Conservation (phyloP, 1,140 invertebrate genomes). For the Thaumetopoea pityocampa region DNA sequence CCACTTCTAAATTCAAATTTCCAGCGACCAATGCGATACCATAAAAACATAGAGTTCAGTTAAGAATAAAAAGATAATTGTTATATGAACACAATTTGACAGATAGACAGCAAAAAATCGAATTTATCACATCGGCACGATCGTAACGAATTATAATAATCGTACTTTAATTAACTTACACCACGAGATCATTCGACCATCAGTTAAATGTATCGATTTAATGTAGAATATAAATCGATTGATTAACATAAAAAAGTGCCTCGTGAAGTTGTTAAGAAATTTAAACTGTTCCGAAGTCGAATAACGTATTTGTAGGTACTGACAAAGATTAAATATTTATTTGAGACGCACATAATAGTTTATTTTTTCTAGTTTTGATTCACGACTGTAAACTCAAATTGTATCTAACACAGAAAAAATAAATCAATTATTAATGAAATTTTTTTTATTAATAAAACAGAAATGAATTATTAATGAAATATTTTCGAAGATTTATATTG, state of each 20-base stretch:
- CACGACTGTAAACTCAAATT: no score
- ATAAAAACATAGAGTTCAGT: no score
- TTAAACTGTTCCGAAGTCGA: slow-evolving; percentile 7
- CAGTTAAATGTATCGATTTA: slow-evolving; percentile 36
- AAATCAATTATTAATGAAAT: no score
- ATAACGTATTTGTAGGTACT: slow-evolving; percentile 6
- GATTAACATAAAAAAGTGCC: slow-evolving; percentile 30
- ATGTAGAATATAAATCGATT: slow-evolving; percentile 41
- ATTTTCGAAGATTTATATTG: no score
- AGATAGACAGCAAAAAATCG: slow-evolving; percentile 3
- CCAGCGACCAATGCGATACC: no score
- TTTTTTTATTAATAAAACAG: no score
- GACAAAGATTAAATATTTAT: slow-evolving; percentile 17
- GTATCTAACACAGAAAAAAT: no score
- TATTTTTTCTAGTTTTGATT: no score
- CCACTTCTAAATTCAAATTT: no score
- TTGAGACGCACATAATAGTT: no score
- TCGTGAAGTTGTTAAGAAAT: slow-evolving; percentile 14
- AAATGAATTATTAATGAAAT: no score
- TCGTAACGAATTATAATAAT: slow-evolving; percentile 43
- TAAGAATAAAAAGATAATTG: slow-evolving; percentile 5
- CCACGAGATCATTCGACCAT: slow-evolving; percentile 25
- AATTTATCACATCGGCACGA: slow-evolving; percentile 15
- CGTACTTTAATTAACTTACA: slow-evolving; percentile 30
- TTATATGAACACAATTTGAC: slow-evolving; percentile 12